phyloP scores from a whole-genome alignment of 2,113 vertebrate species.

The Chloropsis cyanopogon region DNA sequence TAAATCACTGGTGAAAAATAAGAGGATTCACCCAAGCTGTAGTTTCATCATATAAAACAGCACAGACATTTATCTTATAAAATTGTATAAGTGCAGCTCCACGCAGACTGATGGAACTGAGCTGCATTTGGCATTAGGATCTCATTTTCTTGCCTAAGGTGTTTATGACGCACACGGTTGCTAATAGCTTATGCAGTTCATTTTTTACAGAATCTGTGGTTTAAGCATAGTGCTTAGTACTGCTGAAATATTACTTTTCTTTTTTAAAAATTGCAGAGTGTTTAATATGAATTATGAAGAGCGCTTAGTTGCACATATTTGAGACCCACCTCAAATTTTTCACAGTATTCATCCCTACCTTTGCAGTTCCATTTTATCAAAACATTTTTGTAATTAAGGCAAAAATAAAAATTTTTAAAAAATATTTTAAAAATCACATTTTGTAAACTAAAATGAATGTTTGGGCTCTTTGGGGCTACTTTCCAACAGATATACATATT shows the following conservation, averaged over 20 bases:
- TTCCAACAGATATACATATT: neutral
- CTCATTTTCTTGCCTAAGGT: constrained; percentile 75
- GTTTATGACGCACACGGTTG: constrained; percentile 70
- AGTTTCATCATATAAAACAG: constrained; percentile 76
- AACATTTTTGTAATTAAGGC: constrained; percentile 58
- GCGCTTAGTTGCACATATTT: constrained; percentile 34
- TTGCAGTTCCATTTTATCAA: constrained; percentile 7
- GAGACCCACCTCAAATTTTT: constrained; percentile 32
- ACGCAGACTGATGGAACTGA: constrained; percentile 70
- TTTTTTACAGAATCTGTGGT: constrained; percentile 78
- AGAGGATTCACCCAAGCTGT: constrained; percentile 72
- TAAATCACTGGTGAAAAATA: constrained; percentile 79
- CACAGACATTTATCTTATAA: constrained; percentile 74
- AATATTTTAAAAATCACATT: neutral
- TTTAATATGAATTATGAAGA: constrained; percentile 55
- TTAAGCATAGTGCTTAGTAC: constrained; percentile 74
- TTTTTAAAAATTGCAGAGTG: constrained; percentile 60
- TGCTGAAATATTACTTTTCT: constrained; percentile 64
- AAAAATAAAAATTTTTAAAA: constrained; percentile 16
- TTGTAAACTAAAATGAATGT: neutral
- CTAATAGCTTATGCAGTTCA: constrained; percentile 74
- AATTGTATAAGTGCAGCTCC: constrained; percentile 69
- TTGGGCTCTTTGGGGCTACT: neutral
- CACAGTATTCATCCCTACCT: neutral
- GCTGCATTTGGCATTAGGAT: constrained; percentile 67